Evolutionary conservation across 2,888 invertebrate genomes (phyloP), one percentile per base, ranked within the genome.

Genomic region (Merodon equestris): DNA sequence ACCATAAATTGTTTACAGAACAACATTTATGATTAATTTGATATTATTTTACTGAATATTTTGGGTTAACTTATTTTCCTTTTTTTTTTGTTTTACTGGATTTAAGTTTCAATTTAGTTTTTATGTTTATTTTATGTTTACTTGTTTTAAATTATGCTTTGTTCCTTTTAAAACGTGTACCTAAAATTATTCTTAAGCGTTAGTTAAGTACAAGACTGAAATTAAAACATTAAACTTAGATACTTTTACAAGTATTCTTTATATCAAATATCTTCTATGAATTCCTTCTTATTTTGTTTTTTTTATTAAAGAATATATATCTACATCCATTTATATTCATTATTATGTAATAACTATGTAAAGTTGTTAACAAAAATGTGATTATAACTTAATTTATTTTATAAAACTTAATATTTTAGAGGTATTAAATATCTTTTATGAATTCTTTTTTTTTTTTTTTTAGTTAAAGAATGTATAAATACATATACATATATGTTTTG

Each of bases 201-300:
- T 27, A 27, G 12, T 42, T 42, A 42, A n/a, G 13, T 42, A 17
- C 15, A 47, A 14, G 47, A 47, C 47, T 47, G 47, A 47, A 47
- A 10, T 47, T 47, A 47, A 47, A 47, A 47, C 47, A 47, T 47
- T 14, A 47, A 15, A 14, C 14, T 47, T 47, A 47, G 47, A 47
- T 48, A 48, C 48, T 18, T 48, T 48, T 48, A 48, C 12, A 48
- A 27, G 27, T 14, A 14, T 1, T 47, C 17, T 17, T 47, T 18
- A 47, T 47, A 36, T 53, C 17, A 53, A 53, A 53, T 38, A 53
- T 53, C 53, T 14, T 38, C 38, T 40, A 53, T 53, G 53, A 53
- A 53, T 53, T 56, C 9, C 13, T 27, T 27, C 7, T 27, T 27
- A 27, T 27, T 27, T 27, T 4, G n/a, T n/a, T 56, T 56, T 56